Evolutionary conservation across 2,113 vertebrate genomes (phyloP), one percentile per base, ranked within the genome.

Genomic region (Lasiurus borealis): DNA sequence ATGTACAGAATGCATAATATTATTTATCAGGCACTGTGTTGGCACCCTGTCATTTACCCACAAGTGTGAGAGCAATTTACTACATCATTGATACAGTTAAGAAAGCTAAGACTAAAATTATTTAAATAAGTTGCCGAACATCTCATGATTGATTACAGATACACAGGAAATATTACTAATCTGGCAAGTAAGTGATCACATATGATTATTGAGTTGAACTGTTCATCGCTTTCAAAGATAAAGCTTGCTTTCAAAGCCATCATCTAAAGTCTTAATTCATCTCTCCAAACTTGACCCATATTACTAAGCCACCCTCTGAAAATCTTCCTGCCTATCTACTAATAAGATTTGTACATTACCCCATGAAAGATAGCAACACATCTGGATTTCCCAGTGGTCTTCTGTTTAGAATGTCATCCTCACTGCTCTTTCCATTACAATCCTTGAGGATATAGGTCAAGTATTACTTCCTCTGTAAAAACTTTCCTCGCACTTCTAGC

Each of bases 51-150:
- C 44, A 84, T 81, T 71, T 91, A 88, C 21, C 84, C 50, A 64
- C 34, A 92, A 87, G 31, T 83, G 40, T 76, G 66, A 71, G 48
- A 94, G 29, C 62, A 92, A 90, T 48, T 69, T 87, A 89, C 73
- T 84, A 52, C 14, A 78, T 50, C 48, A 80, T 76, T 93, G 78
- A 91, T 64, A 93, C 7, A 95, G 54, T 88, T 25, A 68, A 59
- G 16, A 7, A 85, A 85, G 94, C 29, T 88, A 95, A 88, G 29
- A 36, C 25, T 87, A 21, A 48, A 21, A 90, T 15, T 92, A 16
- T 89, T 86, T 82, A 93, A 90, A 88, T 73, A 73, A 92, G 21
- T 72, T 88, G 21, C 52, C 68, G 88, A 78, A 91, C 27, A 91
- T 52, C 81, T 69, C 50, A 75, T 93, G 15, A 71, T 57, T 59